Evolutionary conservation across 2,113 vertebrate genomes (phyloP), one percentile per base, ranked within the genome.

Genomic region (Steatornis caripensis): DNA sequence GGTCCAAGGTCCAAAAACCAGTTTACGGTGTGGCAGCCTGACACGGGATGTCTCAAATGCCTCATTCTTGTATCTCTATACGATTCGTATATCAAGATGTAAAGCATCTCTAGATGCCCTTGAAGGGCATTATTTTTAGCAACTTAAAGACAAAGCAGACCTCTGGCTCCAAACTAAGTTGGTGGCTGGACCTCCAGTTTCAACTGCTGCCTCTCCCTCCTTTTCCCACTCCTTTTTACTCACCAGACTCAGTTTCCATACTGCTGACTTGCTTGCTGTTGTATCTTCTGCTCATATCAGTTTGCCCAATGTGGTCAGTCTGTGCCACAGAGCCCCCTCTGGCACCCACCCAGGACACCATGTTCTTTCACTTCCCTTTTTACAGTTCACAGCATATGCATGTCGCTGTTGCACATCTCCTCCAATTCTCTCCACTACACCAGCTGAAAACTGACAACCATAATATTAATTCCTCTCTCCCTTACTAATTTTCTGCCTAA

Each of bases 281-380:
- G 0, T 6, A 61, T 13, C 51, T 49, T 61, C 74, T 49, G 51
- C 43, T 66, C 43, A 0, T 4, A 41, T 0, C 22, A 55, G 46
- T 18, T 60, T 37, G 18, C 15, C 36, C 4, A 8, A 23, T 76
- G 34, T 4, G 46, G 7, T 12, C 48, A 60, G 77, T 46, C 29
- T 2, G 0, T 54, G 32, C 23, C 2, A 0, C 57, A 54, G 51
- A 65, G 32, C 23, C 64, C 61, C 39, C 30, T 58, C 27, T 6
- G 46, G 81, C 39, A 65, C 65, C 6, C 30, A 80, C 62, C 30
- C 12, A 8, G 0, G 2, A 72, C 21, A 69, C 24, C 30, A 30
- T 29, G 13, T 15, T 70, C 21, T 29, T 51, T 55, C 64, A 68
- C 29, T 6, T 64, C 27, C 22, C 26, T 34, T 70, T 61, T 41